These are phyloP conservation scores for Leistus spinibarbis DNA, from an alignment of 2,888 invertebrate genomes.

Conservation along the genomic window DNA sequence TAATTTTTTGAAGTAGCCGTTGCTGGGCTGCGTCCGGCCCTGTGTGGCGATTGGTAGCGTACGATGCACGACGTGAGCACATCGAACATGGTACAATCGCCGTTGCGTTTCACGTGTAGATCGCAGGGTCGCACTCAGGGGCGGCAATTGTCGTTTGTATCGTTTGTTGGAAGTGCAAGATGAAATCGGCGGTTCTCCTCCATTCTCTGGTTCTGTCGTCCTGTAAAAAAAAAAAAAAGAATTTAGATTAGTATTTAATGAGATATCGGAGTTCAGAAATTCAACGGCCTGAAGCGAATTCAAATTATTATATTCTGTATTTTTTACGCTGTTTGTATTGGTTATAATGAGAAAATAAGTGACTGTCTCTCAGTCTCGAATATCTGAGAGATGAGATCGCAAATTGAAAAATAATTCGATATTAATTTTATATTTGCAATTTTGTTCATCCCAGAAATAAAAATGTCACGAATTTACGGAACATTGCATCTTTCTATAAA, in stretches of 20 bases:
- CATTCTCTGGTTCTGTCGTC: too few relatives aligned
- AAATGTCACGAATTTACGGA: not conserved
- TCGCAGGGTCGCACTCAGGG: too few relatives aligned
- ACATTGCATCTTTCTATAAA: too few relatives aligned
- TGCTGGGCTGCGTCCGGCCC: too few relatives aligned
- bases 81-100: too few relatives aligned
- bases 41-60: too few relatives aligned
- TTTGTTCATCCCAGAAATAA: not conserved
- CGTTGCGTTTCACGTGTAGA: too few relatives aligned
- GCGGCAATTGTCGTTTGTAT: too few relatives aligned
- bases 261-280: slow-evolving; percentile 31
- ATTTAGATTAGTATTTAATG: slow-evolving; percentile 37
- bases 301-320: not conserved
- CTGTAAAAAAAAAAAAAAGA: not conserved
- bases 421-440: not conserved
- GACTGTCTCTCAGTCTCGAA: not conserved
- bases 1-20: too few relatives aligned
- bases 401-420: not conserved
- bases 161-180: too few relatives aligned
- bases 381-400: not conserved
- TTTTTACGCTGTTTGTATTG: not conserved
- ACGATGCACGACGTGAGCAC: too few relatives aligned
- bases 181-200: too few relatives aligned
- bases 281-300: not conserved
- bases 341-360: not conserved